phyloP scores from a whole-genome alignment of 2,797 vertebrate genomes.

The Rhinatrema bivittatum region DNA sequence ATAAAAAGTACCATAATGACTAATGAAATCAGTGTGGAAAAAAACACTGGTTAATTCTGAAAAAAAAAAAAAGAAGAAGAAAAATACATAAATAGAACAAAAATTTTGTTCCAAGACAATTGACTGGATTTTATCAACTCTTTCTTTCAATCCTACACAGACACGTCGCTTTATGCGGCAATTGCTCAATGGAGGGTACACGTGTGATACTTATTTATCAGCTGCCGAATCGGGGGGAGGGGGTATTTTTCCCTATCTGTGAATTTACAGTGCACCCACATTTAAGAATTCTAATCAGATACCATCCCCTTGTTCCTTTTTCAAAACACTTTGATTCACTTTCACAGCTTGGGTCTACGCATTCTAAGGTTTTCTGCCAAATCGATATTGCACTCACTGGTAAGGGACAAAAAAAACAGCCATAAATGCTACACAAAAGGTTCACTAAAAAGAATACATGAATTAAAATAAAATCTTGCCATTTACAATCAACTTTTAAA shows the following conservation, averaged over 20 bases:
- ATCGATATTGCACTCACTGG: no score
- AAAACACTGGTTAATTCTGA: slow-evolving; percentile 33
- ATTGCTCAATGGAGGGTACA: slow-evolving; percentile 33
- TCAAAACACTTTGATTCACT: slow-evolving; percentile 20
- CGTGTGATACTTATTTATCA: slow-evolving; percentile 33
- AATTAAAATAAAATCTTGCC: no score
- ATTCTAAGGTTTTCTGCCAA: slow-evolving; percentile 18
- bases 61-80: slow-evolving; percentile 24
- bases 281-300: neutral
- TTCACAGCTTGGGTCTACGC: slow-evolving; percentile 20
- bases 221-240: slow-evolving; percentile 27
- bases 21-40: no score
- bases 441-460: no score
- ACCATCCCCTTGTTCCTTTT: slow-evolving; percentile 22
- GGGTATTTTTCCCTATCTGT: no score
- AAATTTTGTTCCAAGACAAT: slow-evolving; percentile 18
- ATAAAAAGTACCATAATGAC: slow-evolving; percentile 37
- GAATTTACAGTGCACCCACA: no score
- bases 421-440: no score
- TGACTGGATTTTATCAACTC: slow-evolving; percentile 16
- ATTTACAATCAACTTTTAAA: slow-evolving; percentile 16
- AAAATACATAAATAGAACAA: slow-evolving; percentile 4
- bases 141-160: slow-evolving; percentile 29
- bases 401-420: no score
- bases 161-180: slow-evolving; percentile 11